Evolutionary conservation across 1,140 invertebrate genomes (phyloP).

Genomic region (Rhopalosiphum maidis): DNA sequence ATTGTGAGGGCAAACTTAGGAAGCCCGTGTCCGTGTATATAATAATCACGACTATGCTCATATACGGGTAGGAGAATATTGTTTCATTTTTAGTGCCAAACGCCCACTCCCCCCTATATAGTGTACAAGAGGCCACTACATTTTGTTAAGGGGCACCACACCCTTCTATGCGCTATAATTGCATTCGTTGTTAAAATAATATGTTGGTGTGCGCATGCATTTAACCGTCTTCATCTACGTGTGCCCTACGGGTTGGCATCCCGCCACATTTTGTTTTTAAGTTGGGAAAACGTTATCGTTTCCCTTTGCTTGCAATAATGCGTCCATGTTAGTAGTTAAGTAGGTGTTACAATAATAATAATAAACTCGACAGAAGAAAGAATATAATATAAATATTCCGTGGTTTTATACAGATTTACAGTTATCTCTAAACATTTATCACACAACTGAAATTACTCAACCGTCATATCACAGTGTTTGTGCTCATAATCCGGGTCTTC

Average conservation of each 20-base stretch:
- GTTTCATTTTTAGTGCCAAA: conserved; percentile 57
- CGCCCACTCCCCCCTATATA: conserved; percentile 54
- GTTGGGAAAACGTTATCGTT: conserved; percentile 40
- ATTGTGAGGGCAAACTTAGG: conserved; percentile 51
- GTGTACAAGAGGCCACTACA: conserved; percentile 40
- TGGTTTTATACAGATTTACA: conserved; percentile 54
- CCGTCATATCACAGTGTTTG: conserved; percentile 48
- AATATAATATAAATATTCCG: conserved; percentile 39
- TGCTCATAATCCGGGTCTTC: conserved; percentile 57
- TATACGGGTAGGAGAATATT: conserved; percentile 57
- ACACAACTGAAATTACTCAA: conserved; percentile 56
- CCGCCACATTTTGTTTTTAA: conserved; percentile 30
- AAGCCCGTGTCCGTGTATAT: conserved; percentile 40
- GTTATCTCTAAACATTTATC: conserved; percentile 55
- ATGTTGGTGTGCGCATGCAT: conserved; percentile 38
- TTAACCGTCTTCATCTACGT: conserved; percentile 48
- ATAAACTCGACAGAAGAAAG: not conserved
- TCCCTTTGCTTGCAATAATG: conserved; percentile 25
- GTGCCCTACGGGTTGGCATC: conserved; percentile 33
- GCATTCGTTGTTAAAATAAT: conserved; percentile 47
- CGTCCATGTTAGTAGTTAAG: conserved; percentile 37
- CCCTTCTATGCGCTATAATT: conserved; percentile 55
- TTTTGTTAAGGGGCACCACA: conserved; percentile 55
- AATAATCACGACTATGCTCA: conserved; percentile 34
- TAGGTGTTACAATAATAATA: conserved; percentile 50